Evolutionary conservation across 2,113 vertebrate genomes (phyloP).

Genomic region (Catagonus wagneri): DNA sequence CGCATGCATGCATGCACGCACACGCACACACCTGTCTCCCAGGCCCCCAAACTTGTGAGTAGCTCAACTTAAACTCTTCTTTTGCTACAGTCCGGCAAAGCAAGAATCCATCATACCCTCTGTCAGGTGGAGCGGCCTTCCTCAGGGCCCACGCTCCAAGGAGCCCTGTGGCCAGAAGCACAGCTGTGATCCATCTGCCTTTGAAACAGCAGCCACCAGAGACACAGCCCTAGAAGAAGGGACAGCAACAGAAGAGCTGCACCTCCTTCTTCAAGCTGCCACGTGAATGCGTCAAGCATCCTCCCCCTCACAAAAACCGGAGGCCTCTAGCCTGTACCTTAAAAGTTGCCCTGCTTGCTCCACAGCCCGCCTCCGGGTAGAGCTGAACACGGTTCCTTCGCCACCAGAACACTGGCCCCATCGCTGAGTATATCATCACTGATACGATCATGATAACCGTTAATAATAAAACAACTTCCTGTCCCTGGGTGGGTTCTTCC

Average conservation of each 20-base stretch:
- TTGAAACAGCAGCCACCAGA: neutral
- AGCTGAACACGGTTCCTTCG: neutral
- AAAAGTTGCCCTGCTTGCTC: neutral
- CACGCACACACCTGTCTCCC: neutral
- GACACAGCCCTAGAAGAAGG: neutral
- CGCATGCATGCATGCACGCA: neutral
- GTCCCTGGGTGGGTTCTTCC: neutral
- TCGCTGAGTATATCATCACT: neutral
- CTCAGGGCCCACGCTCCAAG: neutral
- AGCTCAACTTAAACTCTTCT: conserved; percentile 38
- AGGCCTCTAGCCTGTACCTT: rapidly evolving
- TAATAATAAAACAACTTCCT: neutral
- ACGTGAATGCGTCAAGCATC: rapidly evolving
- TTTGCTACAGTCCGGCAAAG: neutral
- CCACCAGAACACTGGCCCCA: neutral
- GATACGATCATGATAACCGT: neutral
- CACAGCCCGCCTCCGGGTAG: neutral
- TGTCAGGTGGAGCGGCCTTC: neutral
- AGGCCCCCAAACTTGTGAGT: conserved; percentile 41
- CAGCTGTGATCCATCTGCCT: conserved; percentile 54
- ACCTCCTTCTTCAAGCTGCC: neutral
- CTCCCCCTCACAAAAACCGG: neutral
- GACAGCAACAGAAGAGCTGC: neutral
- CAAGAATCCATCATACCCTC: neutral
- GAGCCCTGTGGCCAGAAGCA: neutral